phyloP scores from a whole-genome alignment of 1,140 invertebrate species.

The Drosophila parabipectinata region DNA sequence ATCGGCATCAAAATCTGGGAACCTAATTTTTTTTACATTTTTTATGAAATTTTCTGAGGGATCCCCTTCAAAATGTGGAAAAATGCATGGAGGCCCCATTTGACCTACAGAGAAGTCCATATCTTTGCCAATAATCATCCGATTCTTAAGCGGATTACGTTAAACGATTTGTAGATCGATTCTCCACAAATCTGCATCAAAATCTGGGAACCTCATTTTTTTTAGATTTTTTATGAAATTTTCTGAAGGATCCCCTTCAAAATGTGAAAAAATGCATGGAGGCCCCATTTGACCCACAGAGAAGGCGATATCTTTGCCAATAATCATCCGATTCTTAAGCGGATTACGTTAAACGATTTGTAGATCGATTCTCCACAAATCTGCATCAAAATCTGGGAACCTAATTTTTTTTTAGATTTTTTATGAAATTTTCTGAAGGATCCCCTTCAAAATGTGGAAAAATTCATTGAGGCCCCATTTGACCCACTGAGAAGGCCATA shows the following conservation, averaged over 20 bases:
- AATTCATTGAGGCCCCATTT: too few species aligned
- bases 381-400: background rate
- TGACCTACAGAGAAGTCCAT: background rate
- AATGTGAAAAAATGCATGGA: background rate
- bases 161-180: background rate
- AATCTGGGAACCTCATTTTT: background rate
- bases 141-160: background rate
- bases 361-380: background rate
- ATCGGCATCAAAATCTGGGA: too few species aligned
- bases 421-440: too few species aligned
- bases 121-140: background rate
- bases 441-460: too few species aligned
- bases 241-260: background rate
- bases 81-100: background rate
- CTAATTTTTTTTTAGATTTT: too few species aligned
- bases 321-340: background rate
- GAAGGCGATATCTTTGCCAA: background rate
- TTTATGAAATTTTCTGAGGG: too few species aligned
- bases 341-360: background rate
- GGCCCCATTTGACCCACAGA: background rate
- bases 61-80: background rate
- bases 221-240: background rate
- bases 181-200: background rate
- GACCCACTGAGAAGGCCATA: too few species aligned
- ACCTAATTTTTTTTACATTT: too few species aligned